Base-by-base conservation (phyloP, 2,888 invertebrate genomes). In the Acanthococcus lagerstroemiae region DNA sequence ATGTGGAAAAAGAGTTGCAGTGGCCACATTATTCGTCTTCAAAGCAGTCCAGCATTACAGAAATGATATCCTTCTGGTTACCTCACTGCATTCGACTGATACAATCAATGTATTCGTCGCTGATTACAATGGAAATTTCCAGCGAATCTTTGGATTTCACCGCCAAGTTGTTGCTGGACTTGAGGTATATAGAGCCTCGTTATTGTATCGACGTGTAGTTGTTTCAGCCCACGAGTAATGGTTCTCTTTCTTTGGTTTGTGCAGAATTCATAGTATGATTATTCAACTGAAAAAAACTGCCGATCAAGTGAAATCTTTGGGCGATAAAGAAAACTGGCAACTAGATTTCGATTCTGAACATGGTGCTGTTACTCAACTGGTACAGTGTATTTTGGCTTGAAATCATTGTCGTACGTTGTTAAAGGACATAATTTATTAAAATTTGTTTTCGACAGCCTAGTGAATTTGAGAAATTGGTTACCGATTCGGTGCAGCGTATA, bases 61-160 rank as follows among this genome's bases (percentile, higher is more conserved):
- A 69, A 44, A 45, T 66, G 9, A 55, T 71, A 19, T 69, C 70
- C 6, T 69, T 83, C 6, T 90, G 89, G 86, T 79, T 90, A 48
- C 85, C 90, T 1, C 85, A 87, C 73, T 90, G 92, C 76, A 80
- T 95, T 58, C 81, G 88, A 55, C 85, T 87, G 71, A 83, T 94
- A 45, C 80, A 90, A 68, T 86, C 88, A 61, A 87, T 90, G 55
- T 90, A 92, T 74, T 84, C 86, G 45, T 84, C 86, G 4, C 78
- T 95, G 22, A 84, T 92, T 70, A 85, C 87, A 67, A 79, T 94
- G 44, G 95, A 95, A 76, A 79, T 95, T 67, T 93, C 93, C 0
- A 86, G 85, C 65, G 93, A 95, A 77, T 90, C 91, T 4, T 79
- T 93, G 63, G 89, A 89, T 71, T 84, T 91, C 68, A 84, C 95